phyloP scores from a whole-genome alignment of 92 coral and sea anemone species.

The Desmophyllum pertusum region DNA sequence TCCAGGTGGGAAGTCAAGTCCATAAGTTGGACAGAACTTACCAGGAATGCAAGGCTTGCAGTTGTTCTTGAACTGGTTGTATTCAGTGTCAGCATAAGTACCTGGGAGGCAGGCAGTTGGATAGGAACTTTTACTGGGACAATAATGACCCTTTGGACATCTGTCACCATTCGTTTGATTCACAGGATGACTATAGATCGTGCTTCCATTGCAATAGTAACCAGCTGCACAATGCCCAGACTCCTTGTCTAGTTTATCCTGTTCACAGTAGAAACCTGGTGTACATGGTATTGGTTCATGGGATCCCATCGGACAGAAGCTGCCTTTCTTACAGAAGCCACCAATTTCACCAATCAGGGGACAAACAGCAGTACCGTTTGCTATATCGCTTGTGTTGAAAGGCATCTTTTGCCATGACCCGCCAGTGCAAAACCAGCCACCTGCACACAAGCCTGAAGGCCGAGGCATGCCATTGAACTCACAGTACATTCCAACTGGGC shows the following conservation, averaged over 20 bases:
- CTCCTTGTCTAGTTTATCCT: slow-evolving; percentile 78
- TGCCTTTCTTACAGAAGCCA: slow-evolving; percentile 92
- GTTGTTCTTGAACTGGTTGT: slow-evolving; percentile 91
- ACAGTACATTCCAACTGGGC: slow-evolving; percentile 95
- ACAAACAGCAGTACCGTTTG: slow-evolving; percentile 85
- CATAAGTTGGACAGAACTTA: slow-evolving; percentile 82
- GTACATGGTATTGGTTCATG: slow-evolving; percentile 92
- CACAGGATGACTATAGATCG: slow-evolving; percentile 78
- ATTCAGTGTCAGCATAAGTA: slow-evolving; percentile 89
- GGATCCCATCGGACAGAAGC: slow-evolving; percentile 92
- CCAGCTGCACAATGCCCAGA: slow-evolving; percentile 93
- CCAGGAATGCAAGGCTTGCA: slow-evolving; percentile 94
- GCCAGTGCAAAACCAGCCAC: slow-evolving; percentile 96
- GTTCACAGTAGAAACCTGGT: slow-evolving; percentile 90
- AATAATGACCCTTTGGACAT: slow-evolving; percentile 92
- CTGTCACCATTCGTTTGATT: slow-evolving; percentile 87
- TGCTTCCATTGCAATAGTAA: slow-evolving; percentile 97
- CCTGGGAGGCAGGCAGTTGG: slow-evolving; percentile 92
- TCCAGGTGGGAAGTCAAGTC: slow-evolving; percentile 84
- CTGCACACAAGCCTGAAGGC: slow-evolving; percentile 89
- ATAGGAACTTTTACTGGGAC: slow-evolving; percentile 87
- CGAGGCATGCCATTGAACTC: slow-evolving; percentile 74
- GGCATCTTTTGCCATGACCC: slow-evolving; percentile 98
- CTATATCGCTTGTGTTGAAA: slow-evolving; percentile 74
- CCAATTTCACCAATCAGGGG: slow-evolving; percentile 94